Evolutionary conservation across 2,888 invertebrate genomes (phyloP).

Genomic region (Exocentrus adspersus): DNA sequence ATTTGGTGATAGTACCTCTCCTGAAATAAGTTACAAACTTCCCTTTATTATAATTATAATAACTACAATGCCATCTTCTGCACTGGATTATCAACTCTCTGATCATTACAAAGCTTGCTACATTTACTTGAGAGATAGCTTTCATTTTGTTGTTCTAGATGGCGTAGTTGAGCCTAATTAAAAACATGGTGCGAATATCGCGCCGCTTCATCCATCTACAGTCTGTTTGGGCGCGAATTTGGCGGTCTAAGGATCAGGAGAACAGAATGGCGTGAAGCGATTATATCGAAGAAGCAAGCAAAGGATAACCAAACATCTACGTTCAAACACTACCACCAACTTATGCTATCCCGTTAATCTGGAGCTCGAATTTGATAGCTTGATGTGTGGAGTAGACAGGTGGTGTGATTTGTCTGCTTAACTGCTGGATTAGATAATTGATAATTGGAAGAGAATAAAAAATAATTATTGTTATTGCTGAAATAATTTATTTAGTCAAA

Average conservation of each 20-base stretch:
- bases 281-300: not conserved
- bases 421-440: constrained; percentile 19
- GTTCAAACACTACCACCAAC: not conserved
- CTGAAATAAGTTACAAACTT: too few relatives aligned
- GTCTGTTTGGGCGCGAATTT: constrained; percentile 51
- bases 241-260: constrained; percentile 47
- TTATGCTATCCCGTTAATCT: constrained; percentile 41
- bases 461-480: too few relatives aligned
- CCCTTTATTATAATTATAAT: too few relatives aligned
- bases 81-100: too few relatives aligned
- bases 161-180: not conserved
- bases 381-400: constrained; percentile 54
- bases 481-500: too few relatives aligned
- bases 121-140: too few relatives aligned
- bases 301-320: too few relatives aligned
- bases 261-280: constrained; percentile 31
- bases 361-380: constrained; percentile 59
- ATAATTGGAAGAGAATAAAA: too few relatives aligned
- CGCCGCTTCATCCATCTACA: constrained; percentile 17
- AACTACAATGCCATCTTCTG: too few relatives aligned
- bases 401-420: constrained; percentile 36
- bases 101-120: too few relatives aligned
- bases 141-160: constrained; percentile 1
- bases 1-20: too few relatives aligned
- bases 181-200: not conserved